Conservation (phyloP, 2,113 vertebrate genomes). For the Seriola quinqueradiata region DNA sequence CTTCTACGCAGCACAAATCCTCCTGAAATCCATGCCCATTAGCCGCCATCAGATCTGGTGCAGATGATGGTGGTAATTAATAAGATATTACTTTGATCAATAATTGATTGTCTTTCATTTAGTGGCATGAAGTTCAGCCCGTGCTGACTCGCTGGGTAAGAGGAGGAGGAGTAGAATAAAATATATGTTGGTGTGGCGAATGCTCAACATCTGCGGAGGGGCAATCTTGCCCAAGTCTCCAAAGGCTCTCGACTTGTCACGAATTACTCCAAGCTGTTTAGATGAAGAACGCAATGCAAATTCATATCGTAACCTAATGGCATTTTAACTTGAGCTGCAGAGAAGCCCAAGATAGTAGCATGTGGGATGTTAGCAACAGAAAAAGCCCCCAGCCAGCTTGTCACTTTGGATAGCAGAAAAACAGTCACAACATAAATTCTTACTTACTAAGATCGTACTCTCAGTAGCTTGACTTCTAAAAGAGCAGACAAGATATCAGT, state of each 20-base stretch:
- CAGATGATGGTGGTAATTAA: slow-evolving; percentile 68
- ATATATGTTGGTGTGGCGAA: neutral
- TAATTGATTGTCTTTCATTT: slow-evolving; percentile 73
- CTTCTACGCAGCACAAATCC: slow-evolving; percentile 6
- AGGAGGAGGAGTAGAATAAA: slow-evolving; percentile 24
- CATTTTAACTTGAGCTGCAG: neutral
- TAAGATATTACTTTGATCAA: slow-evolving; percentile 72
- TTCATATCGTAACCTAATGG: neutral
- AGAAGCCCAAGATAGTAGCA: neutral
- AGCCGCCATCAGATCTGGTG: slow-evolving; percentile 47
- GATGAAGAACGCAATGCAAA: slow-evolving; percentile 3
- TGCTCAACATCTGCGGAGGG: slow-evolving; percentile 4
- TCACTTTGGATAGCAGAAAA: slow-evolving; percentile 37
- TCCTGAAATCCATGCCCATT: slow-evolving; percentile 56
- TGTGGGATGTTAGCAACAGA: slow-evolving; percentile 5
- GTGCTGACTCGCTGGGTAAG: slow-evolving; percentile 8
- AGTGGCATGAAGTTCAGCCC: slow-evolving; percentile 45
- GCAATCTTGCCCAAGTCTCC: neutral
- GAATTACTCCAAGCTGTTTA: neutral
- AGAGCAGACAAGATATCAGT: neutral
- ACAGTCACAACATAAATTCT: slow-evolving; percentile 16
- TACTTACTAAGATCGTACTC: slow-evolving; percentile 9
- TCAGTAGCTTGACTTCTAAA: slow-evolving; percentile 18
- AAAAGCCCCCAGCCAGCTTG: slow-evolving; percentile 11
- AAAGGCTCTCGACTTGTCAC: slow-evolving; percentile 11